These are phyloP conservation scores for Lasaia peninsularis DNA, from an alignment of 1,140 invertebrate genomes.

Conservation along the genomic window DNA sequence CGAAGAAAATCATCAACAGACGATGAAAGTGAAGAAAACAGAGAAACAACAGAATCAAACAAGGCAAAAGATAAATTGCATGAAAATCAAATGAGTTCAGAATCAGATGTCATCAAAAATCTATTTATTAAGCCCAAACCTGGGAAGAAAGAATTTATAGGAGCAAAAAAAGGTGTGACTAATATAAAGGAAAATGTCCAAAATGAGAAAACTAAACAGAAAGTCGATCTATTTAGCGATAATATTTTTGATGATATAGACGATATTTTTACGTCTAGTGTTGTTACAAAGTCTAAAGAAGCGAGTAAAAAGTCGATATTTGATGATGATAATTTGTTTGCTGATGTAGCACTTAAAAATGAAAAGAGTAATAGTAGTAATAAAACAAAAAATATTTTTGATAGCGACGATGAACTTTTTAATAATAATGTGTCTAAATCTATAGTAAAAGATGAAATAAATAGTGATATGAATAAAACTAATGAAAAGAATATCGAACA, in stretches of 20 bases:
- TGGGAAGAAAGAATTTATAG: slow-evolving; percentile 24
- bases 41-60: slow-evolving; percentile 20
- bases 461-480: neutral
- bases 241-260: slow-evolving; percentile 64
- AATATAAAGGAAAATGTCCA: slow-evolving; percentile 20
- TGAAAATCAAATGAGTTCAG: slow-evolving; percentile 20
- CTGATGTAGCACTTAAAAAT: slow-evolving; percentile 32
- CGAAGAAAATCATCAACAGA: slow-evolving; percentile 44
- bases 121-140: slow-evolving; percentile 48
- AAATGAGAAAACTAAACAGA: slow-evolving; percentile 23
- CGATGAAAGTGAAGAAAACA: slow-evolving; percentile 30
- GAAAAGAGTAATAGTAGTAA: slow-evolving; percentile 16
- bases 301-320: slow-evolving; percentile 46
- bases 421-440: slow-evolving; percentile 16
- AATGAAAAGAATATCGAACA: neutral
- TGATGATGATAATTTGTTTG: slow-evolving; percentile 60
- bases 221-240: slow-evolving; percentile 59
- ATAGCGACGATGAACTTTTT: slow-evolving; percentile 44
- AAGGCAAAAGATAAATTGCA: neutral
- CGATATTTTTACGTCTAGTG: slow-evolving; percentile 57
- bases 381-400: slow-evolving; percentile 34
- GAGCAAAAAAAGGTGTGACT: slow-evolving; percentile 8
- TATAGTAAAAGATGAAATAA: neutral
- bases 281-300: slow-evolving; percentile 37
- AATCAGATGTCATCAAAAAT: slow-evolving; percentile 53